Evolutionary conservation across 2,113 vertebrate genomes (phyloP).

Genomic region (Nesoenas mayeri): DNA sequence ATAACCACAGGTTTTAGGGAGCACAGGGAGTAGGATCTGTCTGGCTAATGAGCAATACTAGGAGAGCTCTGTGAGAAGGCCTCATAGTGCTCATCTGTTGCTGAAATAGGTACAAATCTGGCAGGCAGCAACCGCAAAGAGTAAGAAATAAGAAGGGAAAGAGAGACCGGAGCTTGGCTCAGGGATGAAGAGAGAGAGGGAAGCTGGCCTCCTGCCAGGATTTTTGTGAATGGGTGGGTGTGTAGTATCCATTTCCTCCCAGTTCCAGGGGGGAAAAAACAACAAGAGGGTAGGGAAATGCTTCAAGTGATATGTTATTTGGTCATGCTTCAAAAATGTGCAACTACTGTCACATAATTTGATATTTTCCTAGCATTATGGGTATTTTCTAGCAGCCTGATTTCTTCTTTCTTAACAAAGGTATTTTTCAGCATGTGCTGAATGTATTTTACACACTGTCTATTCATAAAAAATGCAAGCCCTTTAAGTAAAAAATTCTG

Average conservation of each 20-base stretch:
- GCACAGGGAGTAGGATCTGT: neutral
- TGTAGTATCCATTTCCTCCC: constrained; percentile 44
- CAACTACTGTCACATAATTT: constrained; percentile 1
- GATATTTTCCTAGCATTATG: constrained; percentile 2
- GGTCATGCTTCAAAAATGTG: constrained; percentile 37
- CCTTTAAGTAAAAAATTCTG: constrained; percentile 9
- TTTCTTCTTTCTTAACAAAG: neutral
- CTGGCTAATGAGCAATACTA: neutral
- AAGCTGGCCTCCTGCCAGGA: constrained; percentile 43
- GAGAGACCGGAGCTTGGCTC: neutral
- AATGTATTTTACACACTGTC: neutral
- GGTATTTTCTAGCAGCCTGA: neutral
- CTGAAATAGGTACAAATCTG: neutral
- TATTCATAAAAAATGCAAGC: constrained; percentile 28
- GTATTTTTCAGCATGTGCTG: neutral
- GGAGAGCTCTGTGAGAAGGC: neutral
- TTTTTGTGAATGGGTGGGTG: constrained; percentile 70
- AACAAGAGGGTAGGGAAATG: constrained; percentile 46
- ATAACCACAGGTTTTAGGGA: neutral
- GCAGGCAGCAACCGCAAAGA: neutral
- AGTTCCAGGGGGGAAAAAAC: constrained; percentile 35
- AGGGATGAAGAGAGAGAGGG: neutral
- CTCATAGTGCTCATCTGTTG: neutral
- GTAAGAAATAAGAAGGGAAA: neutral
- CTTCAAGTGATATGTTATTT: neutral